Conservation (phyloP, 1,140 invertebrate genomes). For the Charaxes varanes region DNA sequence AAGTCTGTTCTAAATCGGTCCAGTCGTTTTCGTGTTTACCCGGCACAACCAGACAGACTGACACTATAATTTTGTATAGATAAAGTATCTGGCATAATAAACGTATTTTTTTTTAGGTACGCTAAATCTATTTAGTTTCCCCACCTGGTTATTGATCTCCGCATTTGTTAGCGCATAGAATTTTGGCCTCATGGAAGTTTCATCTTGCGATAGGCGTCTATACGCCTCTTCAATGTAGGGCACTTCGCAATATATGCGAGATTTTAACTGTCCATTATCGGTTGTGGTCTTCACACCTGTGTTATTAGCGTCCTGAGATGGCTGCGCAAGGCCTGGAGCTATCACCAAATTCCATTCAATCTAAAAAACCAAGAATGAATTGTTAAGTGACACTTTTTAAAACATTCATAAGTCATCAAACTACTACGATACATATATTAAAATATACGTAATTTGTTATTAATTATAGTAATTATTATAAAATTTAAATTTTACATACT, state of each 20-base stretch:
- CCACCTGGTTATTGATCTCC: slow-evolving; percentile 83
- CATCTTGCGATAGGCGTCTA: slow-evolving; percentile 80
- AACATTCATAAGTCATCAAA: neutral
- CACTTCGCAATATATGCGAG: slow-evolving; percentile 83
- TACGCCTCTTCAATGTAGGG: slow-evolving; percentile 88
- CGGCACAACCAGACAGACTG: no score
- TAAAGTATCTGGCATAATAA: no score
- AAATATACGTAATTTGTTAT: no score
- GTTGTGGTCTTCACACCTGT: slow-evolving; percentile 41
- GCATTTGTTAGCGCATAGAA: slow-evolving; percentile 88
- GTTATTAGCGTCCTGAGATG: slow-evolving; percentile 28
- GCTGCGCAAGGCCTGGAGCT: slow-evolving; percentile 65
- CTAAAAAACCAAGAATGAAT: slow-evolving; percentile 58
- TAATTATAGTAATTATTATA: no score
- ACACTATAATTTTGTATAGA: no score
- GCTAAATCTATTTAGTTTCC: slow-evolving; percentile 2
- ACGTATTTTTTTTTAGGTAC: no score
- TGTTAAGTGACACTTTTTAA: neutral
- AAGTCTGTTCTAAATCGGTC: no score
- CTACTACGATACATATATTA: no score
- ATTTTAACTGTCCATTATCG: slow-evolving; percentile 41
- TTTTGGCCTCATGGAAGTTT: slow-evolving; percentile 87
- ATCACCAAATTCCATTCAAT: slow-evolving; percentile 91
- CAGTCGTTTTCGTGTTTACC: no score
- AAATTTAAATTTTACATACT: no score